These are phyloP conservation scores for Melanotaenia pygmaea DNA, from an alignment of 2,797 vertebrate genomes.

Conservation along the genomic window DNA sequence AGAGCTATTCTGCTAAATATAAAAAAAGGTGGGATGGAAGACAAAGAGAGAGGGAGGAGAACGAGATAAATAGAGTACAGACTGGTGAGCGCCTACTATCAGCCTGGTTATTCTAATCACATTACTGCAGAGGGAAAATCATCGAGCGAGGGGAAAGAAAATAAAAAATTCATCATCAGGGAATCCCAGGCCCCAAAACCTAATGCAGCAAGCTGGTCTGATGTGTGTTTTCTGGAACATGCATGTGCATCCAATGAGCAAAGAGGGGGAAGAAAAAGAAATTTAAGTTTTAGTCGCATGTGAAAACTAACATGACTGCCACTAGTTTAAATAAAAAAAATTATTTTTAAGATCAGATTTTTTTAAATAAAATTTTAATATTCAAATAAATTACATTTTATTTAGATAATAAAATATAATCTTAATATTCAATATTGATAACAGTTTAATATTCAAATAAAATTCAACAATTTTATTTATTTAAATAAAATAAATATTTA, in stretches of 20 bases:
- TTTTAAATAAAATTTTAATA: no score
- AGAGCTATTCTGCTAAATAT: slow-evolving; percentile 66
- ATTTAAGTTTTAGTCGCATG: neutral
- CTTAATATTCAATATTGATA: no score
- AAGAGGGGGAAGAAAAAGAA: neutral
- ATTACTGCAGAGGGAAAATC: slow-evolving; percentile 41
- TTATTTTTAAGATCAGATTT: no score
- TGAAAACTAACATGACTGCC: neutral
- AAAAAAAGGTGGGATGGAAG: slow-evolving; percentile 69
- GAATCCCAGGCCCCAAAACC: slow-evolving; percentile 29
- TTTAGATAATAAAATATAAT: no score
- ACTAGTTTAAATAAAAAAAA: neutral
- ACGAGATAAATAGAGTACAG: slow-evolving; percentile 13
- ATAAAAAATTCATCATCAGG: slow-evolving; percentile 40
- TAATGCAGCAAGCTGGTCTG: neutral
- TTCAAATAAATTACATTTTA: no score
- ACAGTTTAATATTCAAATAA: no score
- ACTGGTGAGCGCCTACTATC: slow-evolving; percentile 36
- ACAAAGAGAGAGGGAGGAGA: slow-evolving; percentile 27
- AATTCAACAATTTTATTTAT: no score
- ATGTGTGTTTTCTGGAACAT: neutral
- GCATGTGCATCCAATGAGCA: neutral
- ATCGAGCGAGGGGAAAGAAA: slow-evolving; percentile 14
- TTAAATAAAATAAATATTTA: no score
- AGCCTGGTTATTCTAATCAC: slow-evolving; percentile 48